A percentile compares a stretch with the other conserved stretches of the same genome.
Conservation (phyloP, 2,797 vertebrate species). For the Mormyrus proboscirostris region DNA sequence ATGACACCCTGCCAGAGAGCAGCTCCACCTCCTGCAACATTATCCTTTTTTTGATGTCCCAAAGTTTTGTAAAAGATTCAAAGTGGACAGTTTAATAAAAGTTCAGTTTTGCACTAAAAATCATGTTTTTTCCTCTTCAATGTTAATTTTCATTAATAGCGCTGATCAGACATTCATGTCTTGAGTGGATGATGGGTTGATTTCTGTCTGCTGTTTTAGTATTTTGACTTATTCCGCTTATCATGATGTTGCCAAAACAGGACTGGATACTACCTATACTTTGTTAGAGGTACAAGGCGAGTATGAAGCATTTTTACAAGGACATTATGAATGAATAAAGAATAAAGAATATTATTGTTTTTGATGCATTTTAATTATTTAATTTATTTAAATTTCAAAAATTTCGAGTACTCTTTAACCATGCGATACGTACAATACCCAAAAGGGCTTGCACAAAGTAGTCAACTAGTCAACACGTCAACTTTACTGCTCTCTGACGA, state of each 20-base stretch:
- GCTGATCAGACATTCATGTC: background rate
- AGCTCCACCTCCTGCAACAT: background rate
- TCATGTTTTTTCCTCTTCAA: background rate
- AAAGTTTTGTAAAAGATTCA: background rate
- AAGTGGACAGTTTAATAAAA: background rate
- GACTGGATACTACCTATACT: background rate
- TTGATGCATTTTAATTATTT: background rate
- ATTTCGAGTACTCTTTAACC: background rate
- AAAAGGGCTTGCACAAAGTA: background rate
- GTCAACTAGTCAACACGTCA: background rate
- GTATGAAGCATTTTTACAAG: background rate
- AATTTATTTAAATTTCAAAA: background rate
- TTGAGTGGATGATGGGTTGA: background rate
- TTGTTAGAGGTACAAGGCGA: background rate
- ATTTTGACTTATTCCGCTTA: background rate
- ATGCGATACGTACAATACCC: background rate
- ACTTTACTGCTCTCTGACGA: background rate
- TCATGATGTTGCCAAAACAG: background rate
- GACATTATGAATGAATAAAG: background rate
- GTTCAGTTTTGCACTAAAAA: background rate
- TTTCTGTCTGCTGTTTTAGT: background rate
- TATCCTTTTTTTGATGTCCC: background rate
- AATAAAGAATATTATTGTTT: background rate
- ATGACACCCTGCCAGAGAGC: background rate
- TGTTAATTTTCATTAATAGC: background rate